phyloP scores from a whole-genome alignment of 2,113 vertebrate species.

The Terrapene triunguis region DNA sequence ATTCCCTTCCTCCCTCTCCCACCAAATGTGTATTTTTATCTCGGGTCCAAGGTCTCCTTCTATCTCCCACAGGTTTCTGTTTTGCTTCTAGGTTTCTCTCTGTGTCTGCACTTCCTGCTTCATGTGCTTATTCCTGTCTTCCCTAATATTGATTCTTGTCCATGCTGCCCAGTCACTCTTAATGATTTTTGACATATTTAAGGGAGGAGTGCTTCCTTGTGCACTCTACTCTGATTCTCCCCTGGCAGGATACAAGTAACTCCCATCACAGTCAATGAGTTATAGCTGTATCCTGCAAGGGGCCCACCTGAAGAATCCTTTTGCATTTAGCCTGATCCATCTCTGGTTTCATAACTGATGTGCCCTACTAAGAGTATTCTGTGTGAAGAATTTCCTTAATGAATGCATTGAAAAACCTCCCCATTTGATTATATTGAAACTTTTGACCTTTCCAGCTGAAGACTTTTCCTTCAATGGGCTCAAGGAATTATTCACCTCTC shows the following conservation, averaged over 20 bases:
- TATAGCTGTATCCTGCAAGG: neutral
- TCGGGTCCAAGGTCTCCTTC: neutral
- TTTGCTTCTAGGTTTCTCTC: neutral
- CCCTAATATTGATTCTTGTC: slow-evolving; percentile 28
- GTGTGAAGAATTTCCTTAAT: neutral
- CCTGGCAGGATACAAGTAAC: slow-evolving; percentile 3
- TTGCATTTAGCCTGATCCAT: neutral
- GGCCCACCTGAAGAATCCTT: neutral
- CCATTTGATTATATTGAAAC: rapidly evolving
- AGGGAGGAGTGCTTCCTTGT: slow-evolving; percentile 16
- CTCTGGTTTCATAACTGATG: neutral
- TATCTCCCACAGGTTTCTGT: neutral
- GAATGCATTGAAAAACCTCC: neutral
- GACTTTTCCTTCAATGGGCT: neutral
- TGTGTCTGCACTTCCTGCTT: neutral
- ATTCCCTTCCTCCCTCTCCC: neutral
- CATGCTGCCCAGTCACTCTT: slow-evolving; percentile 6
- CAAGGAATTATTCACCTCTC: too few relatives aligned
- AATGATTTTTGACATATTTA: slow-evolving; percentile 41
- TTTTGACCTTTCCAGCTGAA: rapidly evolving
- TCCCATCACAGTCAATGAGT: neutral
- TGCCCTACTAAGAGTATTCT: neutral
- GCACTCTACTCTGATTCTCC: neutral
- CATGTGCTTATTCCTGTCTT: neutral
- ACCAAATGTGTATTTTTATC: neutral